Base-by-base conservation (phyloP, 2,113 vertebrate species). In the Malurus cyaneus region DNA sequence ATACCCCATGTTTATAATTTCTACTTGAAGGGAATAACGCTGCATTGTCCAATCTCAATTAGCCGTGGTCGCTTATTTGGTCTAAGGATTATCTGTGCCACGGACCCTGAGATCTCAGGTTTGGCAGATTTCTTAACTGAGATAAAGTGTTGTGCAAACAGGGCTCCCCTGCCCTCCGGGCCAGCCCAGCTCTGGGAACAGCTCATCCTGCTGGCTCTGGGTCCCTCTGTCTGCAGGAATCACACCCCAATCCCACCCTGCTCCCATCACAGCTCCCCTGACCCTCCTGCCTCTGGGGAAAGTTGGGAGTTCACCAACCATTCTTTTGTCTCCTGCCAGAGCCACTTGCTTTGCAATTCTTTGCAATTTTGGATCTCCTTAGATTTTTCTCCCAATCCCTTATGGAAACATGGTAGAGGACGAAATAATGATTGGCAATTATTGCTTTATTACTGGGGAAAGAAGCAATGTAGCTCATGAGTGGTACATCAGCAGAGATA, bases 1-100 rank as follows among this genome's bases (percentile, higher is more conserved):
- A 80, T 32, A 93, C 0, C 49, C 25, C 1, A 34, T 80, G 67
- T 80, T 95, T 92, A 73, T 73, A 80, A 91, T 72, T 91, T 85
- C 25, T 60, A 49, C 66, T 73, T 44, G 10, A 62, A 83, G 72
- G 19, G 88, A 92, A 96, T 83, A 96, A 88, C 29, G 44, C 92
- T 3, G 28, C 72, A 46, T 78, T 93, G 92, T 92, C 88, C 11
- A 44, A 86, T 42, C 76, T 70, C 88, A 88, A 10, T 88, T 92
- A 94, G 60, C 92, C 86, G 5, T 60, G 88, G 7, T 52, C 0
- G 9, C 47, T 66, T 85, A 56, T 95, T 92, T 86, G 82, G 47
- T 53, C 52, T 49, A 2, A 29, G 67, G 85, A 88, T 94, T 86
- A 73, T 78, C 88, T 86, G 83, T 80, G 76, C 93, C 49, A 2